phyloP scores from a whole-genome alignment of 2,113 vertebrate genomes.

The Mesembrinibis cayennensis region DNA sequence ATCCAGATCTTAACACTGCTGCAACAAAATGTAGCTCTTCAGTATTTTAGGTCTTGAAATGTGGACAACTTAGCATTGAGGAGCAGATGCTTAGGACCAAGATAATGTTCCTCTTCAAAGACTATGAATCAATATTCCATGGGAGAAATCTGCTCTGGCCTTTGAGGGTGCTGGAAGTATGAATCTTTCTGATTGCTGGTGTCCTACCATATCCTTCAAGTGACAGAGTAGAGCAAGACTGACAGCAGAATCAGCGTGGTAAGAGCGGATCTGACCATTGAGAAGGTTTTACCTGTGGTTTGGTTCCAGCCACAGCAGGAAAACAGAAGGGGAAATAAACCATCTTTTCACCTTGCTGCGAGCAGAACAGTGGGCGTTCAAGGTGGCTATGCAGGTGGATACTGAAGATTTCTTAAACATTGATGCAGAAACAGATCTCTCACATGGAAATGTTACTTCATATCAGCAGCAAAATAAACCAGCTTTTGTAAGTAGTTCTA shows the following conservation, averaged over 20 bases:
- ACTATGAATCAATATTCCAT: fast-evolving
- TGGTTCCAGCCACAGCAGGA: not conserved
- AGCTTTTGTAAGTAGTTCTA: not conserved
- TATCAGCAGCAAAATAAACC: not conserved
- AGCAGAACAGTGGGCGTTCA: not conserved
- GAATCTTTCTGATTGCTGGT: not conserved
- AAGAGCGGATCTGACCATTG: not conserved
- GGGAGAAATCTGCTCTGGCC: not conserved
- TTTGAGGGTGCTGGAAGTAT: not conserved
- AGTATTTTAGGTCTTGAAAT: not conserved
- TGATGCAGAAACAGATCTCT: not conserved
- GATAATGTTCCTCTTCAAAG: not conserved
- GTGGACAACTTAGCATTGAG: not conserved
- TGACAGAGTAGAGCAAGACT: no score
- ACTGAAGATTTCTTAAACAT: not conserved
- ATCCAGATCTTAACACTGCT: not conserved
- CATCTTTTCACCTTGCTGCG: not conserved
- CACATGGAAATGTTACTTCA: not conserved
- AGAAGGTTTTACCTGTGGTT: not conserved
- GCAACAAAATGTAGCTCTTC: not conserved
- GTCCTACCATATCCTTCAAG: not conserved
- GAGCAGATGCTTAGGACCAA: not conserved
- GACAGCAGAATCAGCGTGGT: not conserved
- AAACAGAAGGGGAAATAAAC: not conserved
- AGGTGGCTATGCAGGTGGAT: not conserved